Conservation (phyloP, 2,113 vertebrate genomes). For the Antennarius striatus region DNA sequence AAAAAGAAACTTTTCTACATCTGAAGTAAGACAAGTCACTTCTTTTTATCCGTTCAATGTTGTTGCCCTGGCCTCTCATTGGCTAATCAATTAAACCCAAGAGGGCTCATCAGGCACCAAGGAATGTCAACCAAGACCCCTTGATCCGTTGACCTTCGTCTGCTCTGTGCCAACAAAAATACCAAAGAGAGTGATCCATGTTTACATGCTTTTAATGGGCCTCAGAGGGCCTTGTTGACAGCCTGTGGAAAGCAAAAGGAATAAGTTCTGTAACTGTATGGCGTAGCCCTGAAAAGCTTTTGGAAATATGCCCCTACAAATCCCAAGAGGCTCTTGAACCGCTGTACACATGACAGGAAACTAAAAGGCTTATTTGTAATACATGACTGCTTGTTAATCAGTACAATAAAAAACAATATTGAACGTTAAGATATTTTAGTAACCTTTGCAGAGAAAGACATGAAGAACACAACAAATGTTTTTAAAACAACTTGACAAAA, state of each 20-base stretch:
- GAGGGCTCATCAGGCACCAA: constrained; percentile 74
- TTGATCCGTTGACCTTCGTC: constrained; percentile 80
- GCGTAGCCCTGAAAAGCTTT: constrained; percentile 58
- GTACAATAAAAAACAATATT: constrained; percentile 67
- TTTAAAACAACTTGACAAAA: constrained; percentile 36
- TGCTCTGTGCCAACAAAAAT: constrained; percentile 60
- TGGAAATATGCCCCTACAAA: constrained; percentile 63
- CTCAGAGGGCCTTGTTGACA: constrained; percentile 69
- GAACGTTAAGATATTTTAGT: constrained; percentile 38
- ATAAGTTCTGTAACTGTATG: constrained; percentile 61
- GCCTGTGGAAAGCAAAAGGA: no score
- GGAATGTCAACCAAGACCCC: constrained; percentile 71
- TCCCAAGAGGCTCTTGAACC: constrained; percentile 52
- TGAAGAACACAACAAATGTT: constrained; percentile 8
- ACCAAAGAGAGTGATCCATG: constrained; percentile 72
- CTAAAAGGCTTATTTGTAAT: constrained; percentile 77
- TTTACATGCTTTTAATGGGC: constrained; percentile 81
- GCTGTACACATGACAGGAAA: constrained; percentile 64
- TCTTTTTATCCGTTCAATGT: constrained; percentile 78
- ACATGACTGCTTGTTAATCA: constrained; percentile 75
- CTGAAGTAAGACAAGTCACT: constrained; percentile 72
- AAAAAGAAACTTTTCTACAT: constrained; percentile 58
- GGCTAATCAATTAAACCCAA: constrained; percentile 80
- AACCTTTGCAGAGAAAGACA: constrained; percentile 37
- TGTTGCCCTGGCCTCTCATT: constrained; percentile 68